These are phyloP conservation scores for Hirtodrosophila alboralis DNA, from an alignment of 2,888 invertebrate genomes.

Conservation along the genomic window DNA sequence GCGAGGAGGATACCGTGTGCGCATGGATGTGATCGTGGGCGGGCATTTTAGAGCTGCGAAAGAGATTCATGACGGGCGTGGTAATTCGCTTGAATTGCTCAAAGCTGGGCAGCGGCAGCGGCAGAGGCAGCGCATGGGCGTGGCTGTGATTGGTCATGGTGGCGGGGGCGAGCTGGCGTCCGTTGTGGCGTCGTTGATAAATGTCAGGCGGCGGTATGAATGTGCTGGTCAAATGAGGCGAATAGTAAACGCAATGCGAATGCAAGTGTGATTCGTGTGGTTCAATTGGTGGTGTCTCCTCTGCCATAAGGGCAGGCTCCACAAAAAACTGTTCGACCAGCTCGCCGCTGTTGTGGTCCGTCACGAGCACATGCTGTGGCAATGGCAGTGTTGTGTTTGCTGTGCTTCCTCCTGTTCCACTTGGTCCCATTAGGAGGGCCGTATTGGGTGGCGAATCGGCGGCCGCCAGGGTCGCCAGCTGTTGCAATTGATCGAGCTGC, in stretches of 20 bases:
- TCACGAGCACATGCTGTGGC: conserved; percentile 77
- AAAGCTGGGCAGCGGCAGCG: conserved; percentile 71
- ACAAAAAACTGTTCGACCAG: conserved; percentile 76
- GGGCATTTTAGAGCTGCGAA: conserved; percentile 75
- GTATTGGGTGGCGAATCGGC: conserved; percentile 80
- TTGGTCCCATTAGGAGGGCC: conserved; percentile 37
- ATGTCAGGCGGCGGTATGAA: conserved; percentile 70
- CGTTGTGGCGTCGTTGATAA: conserved; percentile 72
- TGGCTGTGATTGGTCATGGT: conserved; percentile 35
- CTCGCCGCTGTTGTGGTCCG: conserved; percentile 77
- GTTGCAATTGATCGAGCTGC: conserved; percentile 81
- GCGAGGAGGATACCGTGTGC: conserved; percentile 81
- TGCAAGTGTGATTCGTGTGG: conserved; percentile 67
- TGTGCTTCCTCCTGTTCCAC: conserved; percentile 19
- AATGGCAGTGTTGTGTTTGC: conserved; percentile 56
- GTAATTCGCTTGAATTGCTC: conserved; percentile 82
- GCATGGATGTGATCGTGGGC: conserved; percentile 67
- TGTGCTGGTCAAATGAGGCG: conserved; percentile 69
- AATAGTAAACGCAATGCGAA: conserved; percentile 81
- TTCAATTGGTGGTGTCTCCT: conserved; percentile 51
- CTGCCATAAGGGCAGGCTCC: conserved; percentile 73
- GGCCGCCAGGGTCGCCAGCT: conserved; percentile 80
- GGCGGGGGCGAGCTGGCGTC: conserved; percentile 69
- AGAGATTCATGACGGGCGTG: conserved; percentile 83
- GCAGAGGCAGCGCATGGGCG: conserved; percentile 56